Evolutionary conservation across 2,797 vertebrate genomes (phyloP).

Genomic region (Melanogrammus aeglefinus): DNA sequence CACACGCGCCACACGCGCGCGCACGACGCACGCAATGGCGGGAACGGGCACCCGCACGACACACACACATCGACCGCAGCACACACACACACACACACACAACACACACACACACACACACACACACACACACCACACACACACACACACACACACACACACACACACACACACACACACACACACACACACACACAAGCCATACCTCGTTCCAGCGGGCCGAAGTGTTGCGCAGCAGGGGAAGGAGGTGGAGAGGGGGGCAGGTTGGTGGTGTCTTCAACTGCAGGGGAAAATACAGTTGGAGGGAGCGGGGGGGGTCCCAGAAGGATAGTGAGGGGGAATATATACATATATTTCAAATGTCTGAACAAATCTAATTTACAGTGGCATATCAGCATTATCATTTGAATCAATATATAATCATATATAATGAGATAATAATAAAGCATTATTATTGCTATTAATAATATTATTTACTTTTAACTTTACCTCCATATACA

Average conservation of each 20-base stretch:
- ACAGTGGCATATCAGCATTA: too few relatives aligned
- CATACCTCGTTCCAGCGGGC: constrained; percentile 89
- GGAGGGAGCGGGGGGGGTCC: background rate
- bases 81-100: constrained; percentile 18
- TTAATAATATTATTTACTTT: too few relatives aligned
- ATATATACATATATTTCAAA: too few relatives aligned
- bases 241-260: constrained; percentile 97
- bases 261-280: constrained; percentile 91
- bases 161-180: constrained; percentile 26
- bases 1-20: constrained; percentile 28
- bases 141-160: constrained; percentile 29
- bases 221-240: constrained; percentile 90
- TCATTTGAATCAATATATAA: too few relatives aligned
- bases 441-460: too few relatives aligned
- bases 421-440: too few relatives aligned
- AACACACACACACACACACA: constrained; percentile 20
- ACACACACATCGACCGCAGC: constrained; percentile 30
- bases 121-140: constrained; percentile 20
- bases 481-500: too few relatives aligned
- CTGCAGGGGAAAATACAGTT: constrained; percentile 40
- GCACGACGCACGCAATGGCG: too few relatives aligned
- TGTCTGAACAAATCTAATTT: too few relatives aligned
- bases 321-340: background rate
- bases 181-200: constrained; percentile 22
- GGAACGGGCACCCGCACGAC: constrained; percentile 15